phyloP scores from a whole-genome alignment of 2,888 invertebrate species.

The Dendrolimus pini region DNA sequence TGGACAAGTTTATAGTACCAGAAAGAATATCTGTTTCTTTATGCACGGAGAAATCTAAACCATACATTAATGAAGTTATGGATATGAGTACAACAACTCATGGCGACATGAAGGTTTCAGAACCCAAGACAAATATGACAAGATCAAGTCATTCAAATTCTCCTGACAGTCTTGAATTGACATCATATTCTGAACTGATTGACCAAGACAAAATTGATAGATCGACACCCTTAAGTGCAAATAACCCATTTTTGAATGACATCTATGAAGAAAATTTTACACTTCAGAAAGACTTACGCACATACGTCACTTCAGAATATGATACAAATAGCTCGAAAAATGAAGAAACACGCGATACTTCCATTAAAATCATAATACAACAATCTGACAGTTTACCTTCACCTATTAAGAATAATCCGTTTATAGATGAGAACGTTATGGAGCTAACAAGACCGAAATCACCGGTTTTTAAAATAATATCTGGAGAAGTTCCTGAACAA shows the following conservation, averaged over 20 bases:
- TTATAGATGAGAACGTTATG: conserved; percentile 30
- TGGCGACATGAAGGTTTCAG: not conserved
- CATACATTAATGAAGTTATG: conserved; percentile 12
- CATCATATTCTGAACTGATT: conserved; percentile 24
- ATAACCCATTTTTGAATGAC: conserved; percentile 52
- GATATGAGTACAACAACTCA: conserved; percentile 9
- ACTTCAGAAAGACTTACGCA: conserved; percentile 43
- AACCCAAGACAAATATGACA: not conserved
- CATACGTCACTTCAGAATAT: conserved; percentile 53
- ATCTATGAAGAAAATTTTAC: conserved; percentile 36
- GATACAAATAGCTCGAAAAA: conserved; percentile 57
- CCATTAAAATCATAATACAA: conserved; percentile 43
- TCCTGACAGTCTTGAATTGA: conserved; percentile 29
- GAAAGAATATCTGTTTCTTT: conserved; percentile 57
- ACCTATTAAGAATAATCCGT: conserved; percentile 38
- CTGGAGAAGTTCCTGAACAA: conserved; percentile 38
- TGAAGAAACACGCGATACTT: conserved; percentile 42
- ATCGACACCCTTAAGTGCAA: conserved; percentile 28
- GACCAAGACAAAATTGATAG: conserved; percentile 35
- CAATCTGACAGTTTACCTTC: conserved; percentile 24
- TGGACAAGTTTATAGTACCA: conserved; percentile 54
- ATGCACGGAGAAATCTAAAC: conserved; percentile 40
- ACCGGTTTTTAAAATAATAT: conserved; percentile 59
- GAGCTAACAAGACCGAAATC: conserved; percentile 52
- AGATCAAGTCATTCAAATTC: conserved; percentile 6